Conservation (phyloP, 2,888 invertebrate genomes). For the Pharmacophagus antenor region DNA sequence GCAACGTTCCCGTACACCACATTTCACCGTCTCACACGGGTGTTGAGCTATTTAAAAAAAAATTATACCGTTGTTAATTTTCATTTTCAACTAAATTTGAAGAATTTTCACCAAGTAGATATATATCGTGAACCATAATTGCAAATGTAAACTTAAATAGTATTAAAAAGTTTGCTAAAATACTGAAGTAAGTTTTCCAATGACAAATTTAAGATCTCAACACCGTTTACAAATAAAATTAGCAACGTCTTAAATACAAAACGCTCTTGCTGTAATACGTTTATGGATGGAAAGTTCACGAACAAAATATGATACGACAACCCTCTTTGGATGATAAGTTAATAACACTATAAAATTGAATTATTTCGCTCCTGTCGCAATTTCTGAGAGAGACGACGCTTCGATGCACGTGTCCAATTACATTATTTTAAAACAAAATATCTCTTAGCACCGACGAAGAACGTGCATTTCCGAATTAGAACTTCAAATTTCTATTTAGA, state of each 20-base stretch:
- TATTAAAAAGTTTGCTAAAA: too few relatives aligned
- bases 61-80: not conserved
- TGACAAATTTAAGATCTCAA: slow-evolving; percentile 3
- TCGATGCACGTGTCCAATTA: slow-evolving; percentile 60
- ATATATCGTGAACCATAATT: too few relatives aligned
- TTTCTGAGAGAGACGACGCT: slow-evolving; percentile 51
- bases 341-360: slow-evolving; percentile 56
- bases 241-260: slow-evolving; percentile 14
- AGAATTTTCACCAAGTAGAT: too few relatives aligned
- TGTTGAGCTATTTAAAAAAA: slow-evolving; percentile 84
- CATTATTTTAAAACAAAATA: slow-evolving; percentile 62
- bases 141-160: too few relatives aligned
- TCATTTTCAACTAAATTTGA: too few relatives aligned
- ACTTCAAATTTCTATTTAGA: slow-evolving; percentile 69
- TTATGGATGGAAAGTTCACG: slow-evolving; percentile 31
- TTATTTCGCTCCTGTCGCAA: slow-evolving; percentile 58
- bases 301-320: slow-evolving; percentile 37
- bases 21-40: slow-evolving; percentile 90
- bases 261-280: slow-evolving; percentile 9
- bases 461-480: slow-evolving; percentile 57
- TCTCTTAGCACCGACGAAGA: slow-evolving; percentile 54
- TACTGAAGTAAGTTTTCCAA: too few relatives aligned
- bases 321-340: slow-evolving; percentile 40
- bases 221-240: slow-evolving; percentile 4
- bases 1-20: slow-evolving; percentile 89